Evolutionary conservation across 2,113 vertebrate species (phyloP).

Genomic region (Phaethon lepturus): DNA sequence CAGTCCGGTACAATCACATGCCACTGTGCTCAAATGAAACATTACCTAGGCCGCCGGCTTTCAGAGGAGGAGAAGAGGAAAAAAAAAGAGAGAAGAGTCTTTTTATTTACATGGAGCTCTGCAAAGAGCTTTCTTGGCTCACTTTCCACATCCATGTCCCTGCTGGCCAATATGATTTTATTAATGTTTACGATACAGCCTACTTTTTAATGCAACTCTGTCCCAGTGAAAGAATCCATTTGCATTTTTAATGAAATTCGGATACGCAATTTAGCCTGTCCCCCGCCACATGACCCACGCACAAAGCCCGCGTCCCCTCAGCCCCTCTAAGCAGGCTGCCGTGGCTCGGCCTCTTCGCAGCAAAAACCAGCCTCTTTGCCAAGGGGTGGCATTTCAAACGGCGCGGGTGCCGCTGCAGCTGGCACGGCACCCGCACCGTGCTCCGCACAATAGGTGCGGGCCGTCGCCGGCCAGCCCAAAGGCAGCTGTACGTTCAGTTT

Average conservation of each 20-base stretch:
- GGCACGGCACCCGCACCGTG: rapidly evolving
- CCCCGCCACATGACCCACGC: background rate
- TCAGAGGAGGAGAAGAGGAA: background rate
- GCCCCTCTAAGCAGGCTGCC: rapidly evolving
- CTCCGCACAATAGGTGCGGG: rapidly evolving
- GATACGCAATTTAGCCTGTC: background rate
- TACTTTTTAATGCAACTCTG: background rate
- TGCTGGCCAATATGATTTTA: constrained; percentile 26
- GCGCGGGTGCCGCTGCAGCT: background rate
- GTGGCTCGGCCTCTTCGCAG: too few relatives aligned
- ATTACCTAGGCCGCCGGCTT: constrained; percentile 2
- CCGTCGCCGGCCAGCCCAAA: background rate
- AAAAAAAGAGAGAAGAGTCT: background rate
- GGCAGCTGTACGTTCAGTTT: background rate
- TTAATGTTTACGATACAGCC: constrained; percentile 29
- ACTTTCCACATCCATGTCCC: background rate
- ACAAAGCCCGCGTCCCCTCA: rapidly evolving
- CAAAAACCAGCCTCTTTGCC: background rate
- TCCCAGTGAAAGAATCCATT: constrained; percentile 15
- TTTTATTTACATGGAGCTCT: background rate
- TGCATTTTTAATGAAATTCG: constrained; percentile 46
- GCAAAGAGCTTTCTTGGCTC: constrained; percentile 57
- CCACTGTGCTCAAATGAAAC: background rate
- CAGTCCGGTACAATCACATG: background rate
- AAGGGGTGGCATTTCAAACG: rapidly evolving